Percentiles rank a stretch among this genome's conserved stretches.
These are phyloP conservation scores for Drosophila arawakana DNA, from an alignment of 1,140 invertebrate species.

Conservation along the genomic window DNA sequence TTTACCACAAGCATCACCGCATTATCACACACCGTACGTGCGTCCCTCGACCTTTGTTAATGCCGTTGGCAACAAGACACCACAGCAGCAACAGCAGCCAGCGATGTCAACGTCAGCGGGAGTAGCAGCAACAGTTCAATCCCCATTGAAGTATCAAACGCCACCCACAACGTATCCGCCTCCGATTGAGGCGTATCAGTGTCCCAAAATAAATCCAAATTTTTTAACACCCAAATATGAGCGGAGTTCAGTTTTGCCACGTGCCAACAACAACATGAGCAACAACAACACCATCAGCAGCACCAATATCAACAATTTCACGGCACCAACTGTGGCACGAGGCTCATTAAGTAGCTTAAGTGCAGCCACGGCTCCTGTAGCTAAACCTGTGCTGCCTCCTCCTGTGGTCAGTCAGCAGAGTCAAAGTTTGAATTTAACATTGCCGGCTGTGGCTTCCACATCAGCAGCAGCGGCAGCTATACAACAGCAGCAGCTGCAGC, in stretches of 20 bases:
- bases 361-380: slow-evolving; percentile 34
- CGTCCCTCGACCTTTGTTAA: slow-evolving; percentile 62
- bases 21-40: slow-evolving; percentile 67
- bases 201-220: slow-evolving; percentile 83
- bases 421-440: slow-evolving; percentile 57
- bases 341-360: slow-evolving; percentile 17
- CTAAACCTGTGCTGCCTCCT: slow-evolving; percentile 18
- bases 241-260: slow-evolving; percentile 55
- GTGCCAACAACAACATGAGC: slow-evolving; percentile 45
- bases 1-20: slow-evolving; percentile 76
- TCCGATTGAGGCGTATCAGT: slow-evolving; percentile 83
- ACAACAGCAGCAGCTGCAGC: slow-evolving; percentile 42
- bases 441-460: slow-evolving; percentile 55
- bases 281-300: slow-evolving; percentile 20
- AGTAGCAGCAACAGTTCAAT: slow-evolving; percentile 11
- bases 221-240: slow-evolving; percentile 83
- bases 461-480: slow-evolving; percentile 56
- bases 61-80: slow-evolving; percentile 56
- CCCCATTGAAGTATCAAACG: slow-evolving; percentile 78
- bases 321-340: slow-evolving; percentile 11
- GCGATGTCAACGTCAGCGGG: slow-evolving; percentile 6
- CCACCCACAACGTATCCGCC: slow-evolving; percentile 81
- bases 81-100: slow-evolving; percentile 30
- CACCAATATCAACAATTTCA: slow-evolving; percentile 18
- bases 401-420: slow-evolving; percentile 50